phyloP scores from a whole-genome alignment of 2,888 invertebrate species.

The Odontothrips loti region DNA sequence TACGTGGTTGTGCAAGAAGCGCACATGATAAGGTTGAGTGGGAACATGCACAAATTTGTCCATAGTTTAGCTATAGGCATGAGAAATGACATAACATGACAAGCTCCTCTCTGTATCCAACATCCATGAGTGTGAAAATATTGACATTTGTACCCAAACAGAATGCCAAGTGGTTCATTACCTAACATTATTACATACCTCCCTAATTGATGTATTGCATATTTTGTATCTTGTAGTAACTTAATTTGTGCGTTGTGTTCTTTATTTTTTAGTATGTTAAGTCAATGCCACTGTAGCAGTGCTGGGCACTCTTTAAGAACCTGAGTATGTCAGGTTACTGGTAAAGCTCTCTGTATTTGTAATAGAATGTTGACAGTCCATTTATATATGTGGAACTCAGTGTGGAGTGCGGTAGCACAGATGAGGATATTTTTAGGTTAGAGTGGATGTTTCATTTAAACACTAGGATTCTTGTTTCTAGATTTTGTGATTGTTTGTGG shows the following conservation, averaged over 20 bases:
- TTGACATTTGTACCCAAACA: slow-evolving; percentile 20
- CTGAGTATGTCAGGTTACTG: background rate
- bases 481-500: slow-evolving; percentile 26
- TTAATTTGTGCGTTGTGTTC: slow-evolving; percentile 23
- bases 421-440: slow-evolving; percentile 23
- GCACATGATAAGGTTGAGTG: slow-evolving; percentile 26
- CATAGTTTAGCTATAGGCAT: slow-evolving; percentile 23
- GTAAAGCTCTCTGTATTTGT: slow-evolving; percentile 25
- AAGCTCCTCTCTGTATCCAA: slow-evolving; percentile 11
- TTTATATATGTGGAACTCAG: slow-evolving; percentile 17
- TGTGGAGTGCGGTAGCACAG: slow-evolving; percentile 19
- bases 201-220: slow-evolving; percentile 25
- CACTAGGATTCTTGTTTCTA: slow-evolving; percentile 23
- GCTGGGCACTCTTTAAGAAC: slow-evolving; percentile 8
- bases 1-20: background rate
- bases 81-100: slow-evolving; percentile 12
- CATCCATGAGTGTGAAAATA: slow-evolving; percentile 10
- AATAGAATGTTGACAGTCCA: slow-evolving; percentile 23
- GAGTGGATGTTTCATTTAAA: slow-evolving; percentile 20
- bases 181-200: slow-evolving; percentile 25
- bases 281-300: slow-evolving; percentile 26
- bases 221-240: slow-evolving; percentile 27
- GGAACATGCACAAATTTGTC: slow-evolving; percentile 24
- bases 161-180: slow-evolving; percentile 26
- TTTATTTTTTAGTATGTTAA: slow-evolving; percentile 10